Base-by-base conservation (phyloP, 2,797 vertebrate species). In the Neopelma chrysocephalum region DNA sequence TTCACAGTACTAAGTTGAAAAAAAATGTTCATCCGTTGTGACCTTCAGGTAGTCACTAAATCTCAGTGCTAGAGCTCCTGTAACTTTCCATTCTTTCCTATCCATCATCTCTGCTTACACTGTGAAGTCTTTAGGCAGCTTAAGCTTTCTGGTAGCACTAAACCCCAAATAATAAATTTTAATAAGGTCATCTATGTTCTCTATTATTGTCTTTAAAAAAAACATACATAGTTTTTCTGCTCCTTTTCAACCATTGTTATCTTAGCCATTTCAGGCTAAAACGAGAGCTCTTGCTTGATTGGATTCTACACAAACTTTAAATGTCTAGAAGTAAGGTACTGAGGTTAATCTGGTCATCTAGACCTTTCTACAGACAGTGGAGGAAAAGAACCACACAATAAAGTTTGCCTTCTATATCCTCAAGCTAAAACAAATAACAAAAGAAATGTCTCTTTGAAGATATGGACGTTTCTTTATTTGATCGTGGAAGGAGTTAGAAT, bases 91-190 rank as follows among this genome's bases (percentile, higher is more conserved):
- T 92, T 45, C 32, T 68, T 87, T 87, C 64, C 34, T 83, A 78
- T 88, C 76, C 53, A 7, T 85, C 87, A 75, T 75, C 19, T 87
- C 34, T 91, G 34, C 69, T 95, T 88, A 81, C 23, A 45, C 11
- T 75, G 8, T 60, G 65, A 76, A 84, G 81, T 68, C 57, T 88
- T 94, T 60, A 86, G 48, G 42, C 38, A 87, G 19, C 27, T 87
- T 93, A 89, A 80, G 43, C 50, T 90, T 94, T 69, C 69, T 81
- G 64, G 61, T 91, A 75, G 42, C 53, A 61, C 68, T 89, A 53
- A 91, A 91, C 77, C 77, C 60, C 36, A 90, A 90, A 76, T 77
- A 25, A 73, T 84, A 82, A 92, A 90, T 78, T 88, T 57, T 81
- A 83, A 93, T 94, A 72, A 93, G 75, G 68, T 82, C 45, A 90